phyloP scores from a whole-genome alignment of 1,140 invertebrate genomes.

The Bombus confusus region DNA sequence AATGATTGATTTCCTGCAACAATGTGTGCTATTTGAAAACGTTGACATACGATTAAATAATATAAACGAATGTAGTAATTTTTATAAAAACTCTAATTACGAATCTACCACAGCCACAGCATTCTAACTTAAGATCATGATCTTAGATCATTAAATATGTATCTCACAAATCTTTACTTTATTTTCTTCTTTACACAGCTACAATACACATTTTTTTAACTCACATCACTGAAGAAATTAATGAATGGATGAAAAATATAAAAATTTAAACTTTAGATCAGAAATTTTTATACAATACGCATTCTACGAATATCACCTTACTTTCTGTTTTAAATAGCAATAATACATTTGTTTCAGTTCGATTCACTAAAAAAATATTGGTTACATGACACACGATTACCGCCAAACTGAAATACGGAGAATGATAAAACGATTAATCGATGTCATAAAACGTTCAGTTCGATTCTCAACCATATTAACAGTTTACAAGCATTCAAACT shows the following conservation, averaged over 20 bases:
- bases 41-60: too few species aligned
- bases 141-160: neutral
- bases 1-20: too few species aligned
- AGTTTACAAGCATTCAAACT: neutral
- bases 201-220: too few species aligned
- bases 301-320: neutral
- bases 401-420: neutral
- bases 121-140: neutral
- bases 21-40: too few species aligned
- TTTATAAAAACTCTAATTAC: neutral
- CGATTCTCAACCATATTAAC: neutral
- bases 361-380: neutral
- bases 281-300: neutral
- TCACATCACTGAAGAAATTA: neutral
- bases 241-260: neutral
- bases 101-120: too few species aligned
- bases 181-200: neutral
- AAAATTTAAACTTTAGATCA: neutral
- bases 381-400: neutral
- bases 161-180: neutral
- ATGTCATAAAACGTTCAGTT: neutral
- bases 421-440: constrained; percentile 11
- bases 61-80: neutral
- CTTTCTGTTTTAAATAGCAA: neutral
- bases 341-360: neutral